Base-by-base conservation (phyloP, 2,113 vertebrate genomes). In the Pseudopipra pipra region DNA sequence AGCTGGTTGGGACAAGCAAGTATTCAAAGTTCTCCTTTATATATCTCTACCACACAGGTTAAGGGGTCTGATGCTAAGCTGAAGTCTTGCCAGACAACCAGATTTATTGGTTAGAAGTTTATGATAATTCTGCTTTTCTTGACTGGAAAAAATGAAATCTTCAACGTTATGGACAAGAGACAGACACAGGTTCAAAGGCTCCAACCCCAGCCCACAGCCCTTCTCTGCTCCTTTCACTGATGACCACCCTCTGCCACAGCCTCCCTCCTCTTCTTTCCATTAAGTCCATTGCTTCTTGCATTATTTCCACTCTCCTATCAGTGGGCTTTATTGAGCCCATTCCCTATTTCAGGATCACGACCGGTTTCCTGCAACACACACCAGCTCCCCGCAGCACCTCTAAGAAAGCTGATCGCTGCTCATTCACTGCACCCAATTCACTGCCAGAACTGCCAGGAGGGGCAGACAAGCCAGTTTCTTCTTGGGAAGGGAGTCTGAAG, bases 101-200 rank as follows among this genome's bases (percentile, higher is more conserved):
- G 2, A 58, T 33, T n/a, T 56, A 74, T 33, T 55, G 23, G 25
- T 51, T 18, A 61, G 65, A 56, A 25, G 9, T 58, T 72, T 58
- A 76, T 55, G 44, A 28, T 70, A 78, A 73, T 80, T 79, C 59
- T 74, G 52, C 35, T 72, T 28, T 39, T 77, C 39, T 23, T 39
- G 28, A 85, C 46, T 46, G 37, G 37, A 54, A 63, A 35, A 79
- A 94, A 49, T 1, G 0, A 25, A 46, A n/a, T 58, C 66, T 54
- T 27, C 66, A 46, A 17, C 0, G 0, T n/a, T 49, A 76, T 33
- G 49, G 82, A 49, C 0, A 18, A 68, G 61, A 49, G 0, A 0
- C 16, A 67, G 61, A 37, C 5, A 22, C 61, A 51, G 35, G 33
- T 59, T 61, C 31, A 31, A 72, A 49, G 33, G 31, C 27, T 55